phyloP scores from a whole-genome alignment of 2,113 vertebrate species.

The Herpetotheres cachinnans region DNA sequence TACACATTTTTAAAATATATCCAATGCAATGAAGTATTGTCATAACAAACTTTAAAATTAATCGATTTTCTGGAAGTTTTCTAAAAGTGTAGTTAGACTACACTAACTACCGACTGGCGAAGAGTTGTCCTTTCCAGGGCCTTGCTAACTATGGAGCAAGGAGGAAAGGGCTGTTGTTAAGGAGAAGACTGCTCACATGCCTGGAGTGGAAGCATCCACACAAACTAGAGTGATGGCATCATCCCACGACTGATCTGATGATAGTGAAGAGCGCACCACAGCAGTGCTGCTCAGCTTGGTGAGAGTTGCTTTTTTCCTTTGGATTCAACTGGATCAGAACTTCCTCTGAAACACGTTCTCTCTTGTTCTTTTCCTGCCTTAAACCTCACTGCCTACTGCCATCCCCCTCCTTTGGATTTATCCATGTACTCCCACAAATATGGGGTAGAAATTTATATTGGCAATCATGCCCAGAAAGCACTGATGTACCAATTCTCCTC shows the following conservation, averaged over 20 bases:
- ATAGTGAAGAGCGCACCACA: neutral
- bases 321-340: neutral
- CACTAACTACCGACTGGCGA: neutral
- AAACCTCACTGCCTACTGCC: neutral
- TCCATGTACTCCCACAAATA: neutral
- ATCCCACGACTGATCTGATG: neutral
- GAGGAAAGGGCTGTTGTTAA: neutral
- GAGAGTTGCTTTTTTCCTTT: neutral
- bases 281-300: neutral
- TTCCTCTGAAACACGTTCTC: neutral
- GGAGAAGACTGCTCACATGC: neutral
- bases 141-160: neutral
- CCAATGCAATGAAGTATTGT: neutral
- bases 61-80: neutral
- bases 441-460: neutral
- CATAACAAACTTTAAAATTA: neutral
- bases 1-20: neutral
- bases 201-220: neutral
- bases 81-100: neutral
- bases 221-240: neutral
- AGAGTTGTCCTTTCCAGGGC: neutral
- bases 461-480: neutral
- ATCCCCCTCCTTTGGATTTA: neutral
- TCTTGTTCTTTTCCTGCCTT: neutral
- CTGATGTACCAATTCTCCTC: neutral